Evolutionary conservation across 2,113 vertebrate genomes (phyloP), one percentile per base, ranked within the genome.

Genomic region (Leiothrix lutea): DNA sequence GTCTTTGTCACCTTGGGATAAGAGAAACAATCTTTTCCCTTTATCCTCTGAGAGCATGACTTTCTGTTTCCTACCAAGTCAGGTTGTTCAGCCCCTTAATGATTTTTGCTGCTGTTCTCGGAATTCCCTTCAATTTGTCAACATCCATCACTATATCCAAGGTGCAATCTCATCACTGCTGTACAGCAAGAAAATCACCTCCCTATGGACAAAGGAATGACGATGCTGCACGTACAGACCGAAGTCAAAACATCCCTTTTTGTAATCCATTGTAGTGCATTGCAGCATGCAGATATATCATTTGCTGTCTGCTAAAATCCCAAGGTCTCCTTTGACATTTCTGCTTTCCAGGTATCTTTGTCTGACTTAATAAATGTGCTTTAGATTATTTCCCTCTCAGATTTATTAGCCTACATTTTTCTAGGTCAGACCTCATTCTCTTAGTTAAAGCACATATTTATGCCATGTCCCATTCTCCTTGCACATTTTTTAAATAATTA

Each of bases 71-170:
- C 79, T 92, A 90, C 72, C 50, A 88, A 69, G 61, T 82, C 75
- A 74, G 71, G 58, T 60, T 77, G 64, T 48, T 92, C 70, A 88
- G n/a, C 35, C 86, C 60, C 61, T 50, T 94, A 96, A 96, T 80
- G 91, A 94, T 95, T 95, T 97, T 94, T 84, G 84, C 92, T 95
- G 92, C 86, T 94, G 88, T 73, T 96, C 89, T 85, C 0, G 33
- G 94, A 95, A 95, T 94, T 94, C 87, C 88, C 90, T 85, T 92
- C 91, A 91, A 97, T 97, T 96, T 97, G 94, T 96, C 94, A 96
- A 92, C 83, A 90, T 95, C 81, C 81, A 83, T 96, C 93, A 95
- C 72, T 64, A 73, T 60, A 95, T 93, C 80, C 60, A 83, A 95
- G 80, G 74, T 86, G 61, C 62, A 69, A 66, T 86, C 70, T 79